Percentiles rank a stretch among this genome's conserved stretches.
Evolutionary conservation across 1,140 invertebrate species (phyloP).

Genomic region (Temnothorax longispinosus): DNA sequence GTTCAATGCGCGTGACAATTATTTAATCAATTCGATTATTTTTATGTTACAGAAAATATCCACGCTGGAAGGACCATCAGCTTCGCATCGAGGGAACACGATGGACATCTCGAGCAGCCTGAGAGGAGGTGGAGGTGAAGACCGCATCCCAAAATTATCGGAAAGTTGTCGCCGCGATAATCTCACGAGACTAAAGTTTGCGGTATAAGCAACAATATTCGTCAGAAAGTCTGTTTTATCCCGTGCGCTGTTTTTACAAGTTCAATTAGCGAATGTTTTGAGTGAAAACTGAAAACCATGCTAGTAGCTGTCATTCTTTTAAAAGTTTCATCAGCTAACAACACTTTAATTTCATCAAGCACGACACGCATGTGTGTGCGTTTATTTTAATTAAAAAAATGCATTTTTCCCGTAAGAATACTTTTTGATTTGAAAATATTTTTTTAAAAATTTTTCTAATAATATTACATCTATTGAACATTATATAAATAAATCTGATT

Average conservation of each 20-base stretch:
- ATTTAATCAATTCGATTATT: no score
- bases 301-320: conserved; percentile 26
- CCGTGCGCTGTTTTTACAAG: conserved; percentile 37
- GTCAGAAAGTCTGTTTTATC: conserved; percentile 12
- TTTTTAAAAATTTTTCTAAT: not conserved
- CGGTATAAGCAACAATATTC: conserved; percentile 12
- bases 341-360: conserved; percentile 13
- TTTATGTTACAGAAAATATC: no score
- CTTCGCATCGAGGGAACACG: no score
- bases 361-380: not conserved
- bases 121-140: no score
- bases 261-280: conserved; percentile 51
- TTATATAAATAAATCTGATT: not conserved
- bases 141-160: conserved; percentile 42
- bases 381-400: conserved; percentile 18
- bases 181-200: conserved; percentile 29
- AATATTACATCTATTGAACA: not conserved
- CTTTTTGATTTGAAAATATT: not conserved
- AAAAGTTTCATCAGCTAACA: not conserved
- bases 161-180: conserved; percentile 32
- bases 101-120: no score
- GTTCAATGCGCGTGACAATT: no score
- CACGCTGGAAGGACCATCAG: no score
- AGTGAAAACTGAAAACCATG: conserved; percentile 46
- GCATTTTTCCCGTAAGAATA: not conserved